A percentile compares a stretch with the other conserved stretches of the same genome.
Evolutionary conservation across 2,797 vertebrate species (phyloP).

Genomic region (Gymnocypris eckloni): DNA sequence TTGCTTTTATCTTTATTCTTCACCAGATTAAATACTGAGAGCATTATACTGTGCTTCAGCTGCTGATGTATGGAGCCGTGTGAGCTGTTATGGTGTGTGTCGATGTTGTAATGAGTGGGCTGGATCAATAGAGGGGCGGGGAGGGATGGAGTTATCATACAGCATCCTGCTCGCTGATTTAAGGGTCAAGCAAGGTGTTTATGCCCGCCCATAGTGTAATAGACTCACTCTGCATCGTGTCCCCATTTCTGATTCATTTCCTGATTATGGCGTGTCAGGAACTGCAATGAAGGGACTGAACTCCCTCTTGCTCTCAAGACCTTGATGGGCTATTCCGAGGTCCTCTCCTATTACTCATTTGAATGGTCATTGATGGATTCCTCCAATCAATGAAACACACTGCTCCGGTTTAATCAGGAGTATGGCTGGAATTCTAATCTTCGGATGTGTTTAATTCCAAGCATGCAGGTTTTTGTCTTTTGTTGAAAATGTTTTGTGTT

Average conservation of each 20-base stretch:
- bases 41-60: conserved; percentile 15
- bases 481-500: not conserved
- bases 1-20: not conserved
- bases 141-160: conserved; percentile 12
- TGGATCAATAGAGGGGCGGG: conserved; percentile 39
- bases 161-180: conserved; percentile 10
- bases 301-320: not conserved
- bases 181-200: conserved; percentile 41
- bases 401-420: conserved; percentile 38
- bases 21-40: conserved; percentile 12
- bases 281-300: conserved; percentile 22
- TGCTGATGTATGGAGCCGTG: conserved; percentile 36
- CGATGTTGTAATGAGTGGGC: conserved; percentile 41
- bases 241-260: conserved; percentile 22
- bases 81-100: conserved; percentile 39
- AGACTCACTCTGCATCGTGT: not conserved
- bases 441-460: not conserved
- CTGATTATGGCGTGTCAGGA: not conserved
- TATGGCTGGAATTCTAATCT: not conserved
- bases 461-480: not conserved
- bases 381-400: conserved; percentile 41
- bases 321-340: conserved; percentile 25
- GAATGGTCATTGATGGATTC: conserved; percentile 27
- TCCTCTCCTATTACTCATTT: conserved; percentile 48
- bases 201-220: not conserved